Evolutionary conservation across 2,888 invertebrate genomes (phyloP).

Genomic region (Phyllotreta striolata): DNA sequence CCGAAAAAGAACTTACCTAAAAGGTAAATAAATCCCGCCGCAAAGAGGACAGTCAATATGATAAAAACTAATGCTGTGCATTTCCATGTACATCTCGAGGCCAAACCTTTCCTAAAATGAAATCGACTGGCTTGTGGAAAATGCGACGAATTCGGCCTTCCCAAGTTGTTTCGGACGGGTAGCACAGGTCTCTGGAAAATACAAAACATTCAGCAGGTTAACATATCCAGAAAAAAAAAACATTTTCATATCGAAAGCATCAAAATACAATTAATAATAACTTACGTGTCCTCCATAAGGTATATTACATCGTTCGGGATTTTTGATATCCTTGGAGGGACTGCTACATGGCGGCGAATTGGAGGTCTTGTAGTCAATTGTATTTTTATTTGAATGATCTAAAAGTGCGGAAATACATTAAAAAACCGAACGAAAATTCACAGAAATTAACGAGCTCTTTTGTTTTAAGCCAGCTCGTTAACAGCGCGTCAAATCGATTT

Average conservation of each 20-base stretch:
- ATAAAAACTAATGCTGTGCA: conserved; percentile 90
- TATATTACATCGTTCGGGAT: conserved; percentile 65
- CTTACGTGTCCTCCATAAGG: conserved; percentile 36
- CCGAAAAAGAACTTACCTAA: conserved; percentile 70
- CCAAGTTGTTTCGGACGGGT: conserved; percentile 77
- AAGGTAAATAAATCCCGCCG: conserved; percentile 85
- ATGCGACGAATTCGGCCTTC: conserved; percentile 73
- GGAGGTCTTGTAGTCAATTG: conserved; percentile 85
- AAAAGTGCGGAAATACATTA: conserved; percentile 45
- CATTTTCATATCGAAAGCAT: neutral
- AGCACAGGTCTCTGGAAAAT: conserved; percentile 70
- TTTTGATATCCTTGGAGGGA: conserved; percentile 77
- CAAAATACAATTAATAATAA: conserved; percentile 2
- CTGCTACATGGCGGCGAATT: conserved; percentile 80
- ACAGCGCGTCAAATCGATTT: conserved; percentile 19
- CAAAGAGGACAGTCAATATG: conserved; percentile 81
- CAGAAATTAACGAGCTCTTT: neutral
- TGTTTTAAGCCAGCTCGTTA: neutral
- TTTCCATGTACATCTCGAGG: conserved; percentile 90
- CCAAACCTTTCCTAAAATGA: conserved; percentile 87
- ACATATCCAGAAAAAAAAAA: neutral
- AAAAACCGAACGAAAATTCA: neutral
- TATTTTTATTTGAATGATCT: conserved; percentile 87
- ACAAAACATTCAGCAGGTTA: no score
- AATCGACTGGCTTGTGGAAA: conserved; percentile 79